These are phyloP conservation scores for Drosophila bipectinata DNA, from an alignment of 1,140 invertebrate genomes.

Conservation along the genomic window DNA sequence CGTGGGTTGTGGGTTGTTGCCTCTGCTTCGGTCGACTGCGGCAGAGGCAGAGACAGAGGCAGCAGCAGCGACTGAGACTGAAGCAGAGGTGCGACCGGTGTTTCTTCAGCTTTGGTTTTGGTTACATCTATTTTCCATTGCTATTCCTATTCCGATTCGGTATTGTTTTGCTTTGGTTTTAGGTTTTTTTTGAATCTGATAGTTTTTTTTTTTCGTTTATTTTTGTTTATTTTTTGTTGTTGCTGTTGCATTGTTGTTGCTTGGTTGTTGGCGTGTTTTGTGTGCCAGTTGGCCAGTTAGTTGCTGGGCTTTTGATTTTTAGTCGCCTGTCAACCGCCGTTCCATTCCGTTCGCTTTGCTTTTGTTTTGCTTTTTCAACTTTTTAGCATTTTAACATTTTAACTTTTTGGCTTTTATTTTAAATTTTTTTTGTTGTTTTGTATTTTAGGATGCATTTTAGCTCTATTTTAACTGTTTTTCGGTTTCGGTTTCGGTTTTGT, in stretches of 20 bases:
- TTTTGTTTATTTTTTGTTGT: constrained; percentile 28
- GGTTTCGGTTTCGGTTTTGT: constrained; percentile 24
- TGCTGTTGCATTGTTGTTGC: constrained; percentile 16
- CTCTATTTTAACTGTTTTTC: constrained; percentile 2
- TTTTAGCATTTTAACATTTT: constrained; percentile 1
- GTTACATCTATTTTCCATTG: constrained; percentile 62
- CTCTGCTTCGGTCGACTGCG: constrained; percentile 11
- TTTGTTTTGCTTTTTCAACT: not conserved
- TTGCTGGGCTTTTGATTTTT: constrained; percentile 43
- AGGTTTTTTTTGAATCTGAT: constrained; percentile 39
- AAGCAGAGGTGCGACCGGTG: constrained; percentile 55
- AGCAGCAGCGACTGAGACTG: not conserved
- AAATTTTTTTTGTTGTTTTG: not conserved
- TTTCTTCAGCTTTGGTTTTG: constrained; percentile 57
- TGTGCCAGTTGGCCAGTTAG: constrained; percentile 65
- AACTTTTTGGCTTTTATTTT: not conserved
- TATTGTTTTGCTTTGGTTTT: constrained; percentile 62
- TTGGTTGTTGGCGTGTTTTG: constrained; percentile 28
- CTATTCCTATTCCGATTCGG: constrained; percentile 35
- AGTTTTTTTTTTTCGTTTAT: constrained; percentile 20
- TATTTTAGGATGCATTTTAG: not conserved
- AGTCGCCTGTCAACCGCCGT: constrained; percentile 79
- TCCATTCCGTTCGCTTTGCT: constrained; percentile 41
- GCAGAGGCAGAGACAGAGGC: constrained; percentile 7
- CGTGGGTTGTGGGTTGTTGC: constrained; percentile 34